Base-by-base conservation (phyloP, 2,888 invertebrate genomes). In the Microdon myrmicae region DNA sequence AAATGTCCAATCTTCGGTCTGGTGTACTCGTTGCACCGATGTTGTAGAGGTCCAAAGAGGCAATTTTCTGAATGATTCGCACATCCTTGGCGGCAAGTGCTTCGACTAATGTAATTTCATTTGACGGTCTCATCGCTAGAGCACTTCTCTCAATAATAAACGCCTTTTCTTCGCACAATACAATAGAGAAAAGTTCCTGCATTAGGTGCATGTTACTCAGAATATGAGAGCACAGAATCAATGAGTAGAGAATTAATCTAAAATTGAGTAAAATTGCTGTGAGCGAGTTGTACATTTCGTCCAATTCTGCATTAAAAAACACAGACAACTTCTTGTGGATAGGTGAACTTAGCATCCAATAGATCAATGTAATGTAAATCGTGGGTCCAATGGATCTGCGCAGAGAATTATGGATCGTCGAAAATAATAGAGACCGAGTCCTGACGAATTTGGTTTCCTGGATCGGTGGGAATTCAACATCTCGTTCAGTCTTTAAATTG, bases 1-100 rank as follows among this genome's bases (percentile, higher is more conserved):
- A 94, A 28, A 94, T 81, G 49, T 85, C 81, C 68, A 81, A 76
- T 35, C 93, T 83, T 69, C 90, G 82, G 1, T 67, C 38, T 13
- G 80, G 74, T 28, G 87, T 86, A 71, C 85, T 86, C 71, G 68
- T 68, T 3, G 59, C 60, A 0, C 86, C 83, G 70, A 93, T 75
- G 20, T 84, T 83, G 70, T 84, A 84, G 12, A 94, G 82, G 75
- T 92, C 92, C 58, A 88, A 82, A 60, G 88, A 90, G 4, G 89
- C 92, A 45, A 94, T 80, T 72, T 90, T 87, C 74, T 89, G 89
- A 64, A 88, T 83, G 39, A 90, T 86, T 37, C 86, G 81, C 47
- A 85, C 83, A 49, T 85, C 83, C 0, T 37, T 35, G 3, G 74
- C 55, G 2, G 82, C 80, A 12, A 92, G 74, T 13, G 86, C 88